These are phyloP conservation scores for Dolichomitus sp. DNA, from an alignment of 2,888 invertebrate genomes.

Conservation along the genomic window DNA sequence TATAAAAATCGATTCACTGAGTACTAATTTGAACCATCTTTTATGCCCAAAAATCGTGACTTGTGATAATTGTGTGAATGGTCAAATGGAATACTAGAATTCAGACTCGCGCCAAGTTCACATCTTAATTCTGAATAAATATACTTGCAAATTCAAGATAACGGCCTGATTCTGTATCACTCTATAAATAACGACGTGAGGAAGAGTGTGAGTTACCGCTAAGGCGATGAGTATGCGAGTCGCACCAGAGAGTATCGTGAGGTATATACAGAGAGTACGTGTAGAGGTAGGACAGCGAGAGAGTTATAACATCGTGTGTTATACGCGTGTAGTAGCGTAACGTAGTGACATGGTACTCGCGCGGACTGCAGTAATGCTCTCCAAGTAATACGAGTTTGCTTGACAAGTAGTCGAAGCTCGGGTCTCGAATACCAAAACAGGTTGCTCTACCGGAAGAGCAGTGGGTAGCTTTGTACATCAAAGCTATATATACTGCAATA, in stretches of 20 bases:
- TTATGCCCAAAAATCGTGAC: not conserved
- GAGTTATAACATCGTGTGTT: slow-evolving; percentile 51
- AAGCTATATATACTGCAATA: slow-evolving; percentile 7
- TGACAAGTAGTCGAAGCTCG: slow-evolving; percentile 81
- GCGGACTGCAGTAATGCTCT: slow-evolving; percentile 75
- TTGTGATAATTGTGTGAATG: not conserved
- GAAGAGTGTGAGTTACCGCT: slow-evolving; percentile 30
- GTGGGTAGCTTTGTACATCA: not conserved
- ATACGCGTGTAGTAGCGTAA: slow-evolving; percentile 41
- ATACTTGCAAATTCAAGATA: not conserved
- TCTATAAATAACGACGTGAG: slow-evolving; percentile 9
- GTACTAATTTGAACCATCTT: not conserved
- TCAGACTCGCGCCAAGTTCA: not conserved
- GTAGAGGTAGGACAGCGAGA: slow-evolving; percentile 36
- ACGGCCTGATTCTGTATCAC: slow-evolving; percentile 17
- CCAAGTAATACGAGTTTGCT: slow-evolving; percentile 81
- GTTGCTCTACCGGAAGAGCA: slow-evolving; percentile 7
- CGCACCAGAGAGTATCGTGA: slow-evolving; percentile 5
- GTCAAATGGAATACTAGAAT: not conserved
- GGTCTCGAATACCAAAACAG: slow-evolving; percentile 66
- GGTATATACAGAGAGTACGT: slow-evolving; percentile 3
- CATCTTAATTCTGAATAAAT: not conserved
- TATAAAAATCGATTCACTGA: too few relatives aligned
- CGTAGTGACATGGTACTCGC: slow-evolving; percentile 45
- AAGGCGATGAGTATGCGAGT: slow-evolving; percentile 40